Base-by-base conservation (phyloP, 2,888 invertebrate genomes). In the Dimorphilus gyrociliatus region DNA sequence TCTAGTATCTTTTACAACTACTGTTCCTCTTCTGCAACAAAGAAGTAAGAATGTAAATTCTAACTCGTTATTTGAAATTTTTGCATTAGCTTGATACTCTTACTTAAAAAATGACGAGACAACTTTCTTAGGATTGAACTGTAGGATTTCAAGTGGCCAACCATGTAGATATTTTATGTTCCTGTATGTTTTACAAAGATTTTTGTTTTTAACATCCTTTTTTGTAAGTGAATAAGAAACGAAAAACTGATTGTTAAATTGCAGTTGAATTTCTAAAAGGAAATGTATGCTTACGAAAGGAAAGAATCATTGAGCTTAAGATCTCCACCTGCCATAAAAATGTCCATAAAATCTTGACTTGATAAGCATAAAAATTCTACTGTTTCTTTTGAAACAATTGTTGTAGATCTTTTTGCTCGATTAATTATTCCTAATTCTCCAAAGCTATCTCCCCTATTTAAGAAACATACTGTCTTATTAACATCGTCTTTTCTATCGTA, bases 311-410 rank as follows among this genome's bases (percentile, higher is more conserved):
- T 38, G 3, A 51, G 39, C 30, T 42, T 48, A 24, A 46, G 45
- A 16, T 46, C 37, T 8, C 54, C 54, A 7, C 53, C 52, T 2
- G 47, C 40, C 52, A 53, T 55, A 38, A 55, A 55, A 27, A 55
- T 53, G n/a, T 48, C 42, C 10, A 48, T 44, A 35, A 51, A 56
- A 30, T 53, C 54, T 54, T 55, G 40, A 15, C 44, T 40, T 25
- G 27, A 23, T 17, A 54, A 51, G 33, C 50, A 48, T 3, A 53
- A 40, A 13, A 53, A 40, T 33, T 53, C 53, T 14, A 49, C 48
- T 1, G 47, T 41, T 28, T 45, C 48, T 25, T 51, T 48, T 24
- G 45, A 39, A 16, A 53, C 48, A 5, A 52, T 45, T 4, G 51
- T 50, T 1, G 50, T 46, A 25, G 48, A 44, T 14, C 53, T 33